Evolutionary conservation across 2,888 invertebrate genomes (phyloP).

Genomic region (Torymus auratus): DNA sequence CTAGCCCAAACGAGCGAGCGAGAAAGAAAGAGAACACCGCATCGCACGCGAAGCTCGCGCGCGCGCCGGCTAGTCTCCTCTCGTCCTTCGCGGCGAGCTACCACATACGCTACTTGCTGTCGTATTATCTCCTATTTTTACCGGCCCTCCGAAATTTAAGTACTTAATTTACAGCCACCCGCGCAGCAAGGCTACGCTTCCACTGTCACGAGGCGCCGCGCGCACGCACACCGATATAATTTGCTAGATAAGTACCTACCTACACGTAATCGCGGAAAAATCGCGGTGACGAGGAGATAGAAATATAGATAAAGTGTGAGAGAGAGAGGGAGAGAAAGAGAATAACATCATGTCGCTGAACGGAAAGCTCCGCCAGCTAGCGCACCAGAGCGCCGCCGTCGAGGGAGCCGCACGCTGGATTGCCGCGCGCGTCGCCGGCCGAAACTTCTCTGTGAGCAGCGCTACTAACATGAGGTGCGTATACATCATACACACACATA

Average conservation of each 20-base stretch:
- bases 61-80: conserved; percentile 61
- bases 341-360: conserved; percentile 66
- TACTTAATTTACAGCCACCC: too few species aligned
- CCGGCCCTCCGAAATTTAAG: too few species aligned
- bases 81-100: conserved; percentile 60
- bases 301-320: not conserved
- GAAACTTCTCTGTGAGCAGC: conserved; percentile 67
- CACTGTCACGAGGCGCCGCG: too few species aligned
- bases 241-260: too few species aligned
- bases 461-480: conserved; percentile 69
- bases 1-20: not conserved
- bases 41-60: too few species aligned
- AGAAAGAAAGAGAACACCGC: not conserved
- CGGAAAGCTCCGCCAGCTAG: conserved; percentile 62
- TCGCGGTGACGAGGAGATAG: not conserved
- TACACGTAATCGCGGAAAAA: too few species aligned
- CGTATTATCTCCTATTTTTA: too few species aligned
- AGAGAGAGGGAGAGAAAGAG: conserved; percentile 9
- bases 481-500: conserved; percentile 7
- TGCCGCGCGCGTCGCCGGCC: conserved; percentile 56
- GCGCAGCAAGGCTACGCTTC: too few species aligned
- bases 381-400: not conserved
- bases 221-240: too few species aligned
- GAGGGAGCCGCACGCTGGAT: conserved; percentile 58
- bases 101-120: too few species aligned